phyloP scores from a whole-genome alignment of 2,888 invertebrate genomes.

The Tethea ocularis region DNA sequence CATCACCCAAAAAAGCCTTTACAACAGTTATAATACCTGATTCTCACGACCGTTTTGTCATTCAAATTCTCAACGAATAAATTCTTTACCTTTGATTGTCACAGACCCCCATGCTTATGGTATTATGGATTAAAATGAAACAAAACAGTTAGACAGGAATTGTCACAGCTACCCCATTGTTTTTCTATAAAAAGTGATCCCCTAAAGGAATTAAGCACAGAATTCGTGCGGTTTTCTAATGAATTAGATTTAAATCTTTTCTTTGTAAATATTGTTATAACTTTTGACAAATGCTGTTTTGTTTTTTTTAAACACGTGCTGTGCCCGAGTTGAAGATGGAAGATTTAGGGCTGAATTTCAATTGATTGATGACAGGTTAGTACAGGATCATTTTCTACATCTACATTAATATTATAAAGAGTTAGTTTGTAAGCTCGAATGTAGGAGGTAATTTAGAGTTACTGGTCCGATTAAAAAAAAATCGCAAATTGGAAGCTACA shows the following conservation, averaged over 20 bases:
- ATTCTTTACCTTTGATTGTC: neutral
- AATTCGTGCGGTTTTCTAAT: conserved; percentile 18
- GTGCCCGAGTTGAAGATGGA: conserved; percentile 5
- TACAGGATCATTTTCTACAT: no score
- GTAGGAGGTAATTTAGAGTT: no score
- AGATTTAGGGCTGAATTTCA: neutral
- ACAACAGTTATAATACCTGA: neutral
- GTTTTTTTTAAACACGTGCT: conserved; percentile 24
- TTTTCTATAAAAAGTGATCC: conserved; percentile 5
- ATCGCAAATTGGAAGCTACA: no score
- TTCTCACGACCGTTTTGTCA: conserved; percentile 1
- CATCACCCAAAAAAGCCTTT: neutral
- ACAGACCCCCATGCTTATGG: neutral
- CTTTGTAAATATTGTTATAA: conserved; percentile 18
- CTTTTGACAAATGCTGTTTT: conserved; percentile 15
- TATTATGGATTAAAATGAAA: conserved; percentile 7
- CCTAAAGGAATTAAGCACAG: neutral
- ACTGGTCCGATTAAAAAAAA: no score
- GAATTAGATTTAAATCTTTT: conserved; percentile 25
- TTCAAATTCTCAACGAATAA: neutral
- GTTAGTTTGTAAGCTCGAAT: no score
- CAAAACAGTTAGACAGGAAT: neutral
- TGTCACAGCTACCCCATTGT: conserved; percentile 2
- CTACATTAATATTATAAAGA: no score
- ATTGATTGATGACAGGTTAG: neutral